A percentile compares a stretch with the other conserved stretches of the same genome.
Conservation (phyloP, 2,888 invertebrate genomes). For the Athripsodes cinereus region DNA sequence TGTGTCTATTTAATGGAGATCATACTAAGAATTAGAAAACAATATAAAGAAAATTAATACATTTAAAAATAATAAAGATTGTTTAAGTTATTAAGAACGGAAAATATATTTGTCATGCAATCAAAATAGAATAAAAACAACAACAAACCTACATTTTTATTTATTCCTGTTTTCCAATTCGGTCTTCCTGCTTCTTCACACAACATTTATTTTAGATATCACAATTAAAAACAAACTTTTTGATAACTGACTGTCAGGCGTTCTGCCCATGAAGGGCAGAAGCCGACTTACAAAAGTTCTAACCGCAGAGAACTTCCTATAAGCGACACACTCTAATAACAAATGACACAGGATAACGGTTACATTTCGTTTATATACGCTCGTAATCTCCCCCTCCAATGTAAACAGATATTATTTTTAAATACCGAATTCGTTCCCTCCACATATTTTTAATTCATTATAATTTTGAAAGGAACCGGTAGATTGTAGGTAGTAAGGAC, state of each 20-base stretch:
- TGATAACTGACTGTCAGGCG: not conserved
- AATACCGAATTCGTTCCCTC: not conserved
- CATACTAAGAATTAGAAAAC: no score
- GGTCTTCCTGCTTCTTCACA: not conserved
- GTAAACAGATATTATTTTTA: not conserved
- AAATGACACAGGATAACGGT: slow-evolving; percentile 1
- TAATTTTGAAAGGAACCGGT: not conserved
- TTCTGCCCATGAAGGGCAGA: not conserved
- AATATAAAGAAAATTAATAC: no score
- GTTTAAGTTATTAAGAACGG: no score
- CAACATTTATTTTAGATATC: not conserved
- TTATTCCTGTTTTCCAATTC: not conserved
- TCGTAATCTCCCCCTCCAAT: not conserved
- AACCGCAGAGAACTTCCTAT: not conserved
- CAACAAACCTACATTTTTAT: not conserved
- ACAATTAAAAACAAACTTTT: not conserved
- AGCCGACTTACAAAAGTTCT: not conserved
- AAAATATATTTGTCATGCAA: no score
- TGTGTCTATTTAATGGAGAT: no score
- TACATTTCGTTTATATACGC: not conserved
- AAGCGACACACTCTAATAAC: not conserved
- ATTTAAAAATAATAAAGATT: no score
- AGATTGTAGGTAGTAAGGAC: not conserved
- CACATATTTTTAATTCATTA: not conserved
- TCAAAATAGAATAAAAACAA: not conserved